Conservation (phyloP, 1,140 invertebrate genomes). For the Sycophaga agraensis region DNA sequence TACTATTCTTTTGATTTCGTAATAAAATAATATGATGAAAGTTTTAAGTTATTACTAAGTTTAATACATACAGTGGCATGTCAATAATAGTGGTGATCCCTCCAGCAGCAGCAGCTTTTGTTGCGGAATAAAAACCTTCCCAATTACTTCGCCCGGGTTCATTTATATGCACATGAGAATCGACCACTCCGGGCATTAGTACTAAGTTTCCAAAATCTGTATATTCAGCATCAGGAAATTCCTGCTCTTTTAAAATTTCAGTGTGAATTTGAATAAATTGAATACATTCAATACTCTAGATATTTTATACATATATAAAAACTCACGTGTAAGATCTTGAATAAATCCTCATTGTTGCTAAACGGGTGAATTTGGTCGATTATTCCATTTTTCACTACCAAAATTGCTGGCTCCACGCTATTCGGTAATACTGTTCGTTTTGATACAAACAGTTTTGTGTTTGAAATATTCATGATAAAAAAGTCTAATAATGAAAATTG, state of each 20-base stretch:
- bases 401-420: conserved; percentile 32
- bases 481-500: too few species aligned
- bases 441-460: conserved; percentile 21
- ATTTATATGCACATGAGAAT: conserved; percentile 86
- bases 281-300: too few species aligned
- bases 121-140: conserved; percentile 73
- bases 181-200: conserved; percentile 80
- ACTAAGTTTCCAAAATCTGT: conserved; percentile 63
- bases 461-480: too few species aligned
- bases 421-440: conserved; percentile 32
- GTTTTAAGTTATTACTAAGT: not conserved
- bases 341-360: conserved; percentile 17
- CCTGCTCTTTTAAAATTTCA: too few species aligned
- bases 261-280: too few species aligned
- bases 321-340: conserved; percentile 24
- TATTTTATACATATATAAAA: too few species aligned
- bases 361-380: conserved; percentile 29
- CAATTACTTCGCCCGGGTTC: conserved; percentile 78
- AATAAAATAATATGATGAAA: too few species aligned
- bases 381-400: conserved; percentile 32
- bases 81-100: conserved; percentile 75
- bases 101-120: conserved; percentile 70
- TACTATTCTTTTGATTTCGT: too few species aligned
- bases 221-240: conserved; percentile 29
- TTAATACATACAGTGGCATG: conserved; percentile 67